These are phyloP conservation scores for Ectropis grisescens DNA, from an alignment of 1,140 invertebrate genomes.

Conservation along the genomic window DNA sequence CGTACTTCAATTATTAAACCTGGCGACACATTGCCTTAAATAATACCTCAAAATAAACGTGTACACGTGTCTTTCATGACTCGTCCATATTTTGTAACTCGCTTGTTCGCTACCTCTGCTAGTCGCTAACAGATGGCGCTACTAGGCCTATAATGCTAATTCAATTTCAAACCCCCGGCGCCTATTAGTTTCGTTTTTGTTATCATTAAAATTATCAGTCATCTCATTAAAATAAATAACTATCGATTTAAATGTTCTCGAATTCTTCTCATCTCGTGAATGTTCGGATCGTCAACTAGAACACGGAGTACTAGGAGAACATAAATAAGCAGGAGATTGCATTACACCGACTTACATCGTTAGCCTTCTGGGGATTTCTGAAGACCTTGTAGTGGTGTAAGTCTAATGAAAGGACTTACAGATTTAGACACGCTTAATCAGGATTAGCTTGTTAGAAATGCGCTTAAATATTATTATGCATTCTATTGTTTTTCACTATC, in stretches of 20 bases:
- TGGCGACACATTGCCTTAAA: conserved; percentile 50
- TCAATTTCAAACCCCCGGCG: conserved; percentile 4
- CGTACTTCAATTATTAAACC: conserved; percentile 52
- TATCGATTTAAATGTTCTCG: conserved; percentile 11
- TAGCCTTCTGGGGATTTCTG: conserved; percentile 16
- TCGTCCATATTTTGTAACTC: too few relatives aligned
- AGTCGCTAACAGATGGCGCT: conserved; percentile 52
- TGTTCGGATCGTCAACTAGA: conserved; percentile 61
- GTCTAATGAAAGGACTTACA: conserved; percentile 19
- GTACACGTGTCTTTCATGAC: too few relatives aligned
- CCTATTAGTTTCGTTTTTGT: conserved; percentile 8
- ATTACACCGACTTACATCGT: conserved; percentile 4
- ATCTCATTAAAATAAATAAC: conserved; percentile 7
- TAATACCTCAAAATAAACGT: conserved; percentile 36
- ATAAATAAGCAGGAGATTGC: conserved; percentile 24
- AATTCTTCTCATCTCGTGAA: conserved; percentile 23
- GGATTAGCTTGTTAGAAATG: too few relatives aligned
- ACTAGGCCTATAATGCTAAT: conserved; percentile 4
- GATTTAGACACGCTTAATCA: conserved; percentile 12
- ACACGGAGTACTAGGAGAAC: conserved; percentile 50
- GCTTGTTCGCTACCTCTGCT: conserved; percentile 22
- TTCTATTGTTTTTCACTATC: too few relatives aligned
- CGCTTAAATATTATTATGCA: too few relatives aligned
- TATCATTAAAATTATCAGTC: conserved; percentile 9
- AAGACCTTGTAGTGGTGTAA: conserved; percentile 16